Conservation (phyloP, 2,888 invertebrate species). For the Cerastis leucographa region DNA sequence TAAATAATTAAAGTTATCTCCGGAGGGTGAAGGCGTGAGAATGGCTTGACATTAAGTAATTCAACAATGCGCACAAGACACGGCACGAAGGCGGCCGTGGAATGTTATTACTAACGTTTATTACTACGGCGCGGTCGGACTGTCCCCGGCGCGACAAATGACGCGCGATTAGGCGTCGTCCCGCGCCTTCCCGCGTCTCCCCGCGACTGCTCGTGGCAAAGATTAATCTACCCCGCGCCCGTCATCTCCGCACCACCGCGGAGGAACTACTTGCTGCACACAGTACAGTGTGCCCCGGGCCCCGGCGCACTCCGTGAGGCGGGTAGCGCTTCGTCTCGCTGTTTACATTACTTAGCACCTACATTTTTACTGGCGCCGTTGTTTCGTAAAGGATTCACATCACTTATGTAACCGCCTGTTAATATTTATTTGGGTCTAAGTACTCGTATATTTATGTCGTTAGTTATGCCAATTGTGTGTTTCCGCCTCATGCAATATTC, state of each 20-base stretch:
- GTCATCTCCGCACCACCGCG: neutral
- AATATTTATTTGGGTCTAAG: conserved; percentile 17
- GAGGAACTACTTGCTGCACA: neutral
- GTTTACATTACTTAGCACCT: neutral
- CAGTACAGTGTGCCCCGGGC: neutral
- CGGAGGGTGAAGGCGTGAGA: conserved; percentile 41
- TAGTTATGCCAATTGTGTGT: conserved; percentile 27
- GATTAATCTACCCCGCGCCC: conserved; percentile 29
- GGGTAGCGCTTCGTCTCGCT: neutral
- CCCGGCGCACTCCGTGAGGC: neutral
- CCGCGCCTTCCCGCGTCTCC: conserved; percentile 5
- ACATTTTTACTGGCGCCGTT: neutral
- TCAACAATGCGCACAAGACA: conserved; percentile 55
- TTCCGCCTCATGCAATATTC: conserved; percentile 46
- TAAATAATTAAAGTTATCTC: conserved; percentile 46
- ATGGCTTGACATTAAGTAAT: conserved; percentile 51
- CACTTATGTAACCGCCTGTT: neutral
- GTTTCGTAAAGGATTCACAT: neutral
- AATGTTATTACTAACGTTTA: conserved; percentile 58
- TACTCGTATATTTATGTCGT: conserved; percentile 18
- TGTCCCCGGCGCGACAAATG: conserved; percentile 51
- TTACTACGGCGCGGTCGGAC: conserved; percentile 27
- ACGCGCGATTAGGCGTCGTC: conserved; percentile 48
- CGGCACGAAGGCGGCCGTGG: conserved; percentile 50
- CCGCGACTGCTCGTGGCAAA: conserved; percentile 32